A percentile compares a stretch with the other conserved stretches of the same genome.
Conservation (phyloP, 2,113 vertebrate genomes). For the Chelonoidis abingdonii region DNA sequence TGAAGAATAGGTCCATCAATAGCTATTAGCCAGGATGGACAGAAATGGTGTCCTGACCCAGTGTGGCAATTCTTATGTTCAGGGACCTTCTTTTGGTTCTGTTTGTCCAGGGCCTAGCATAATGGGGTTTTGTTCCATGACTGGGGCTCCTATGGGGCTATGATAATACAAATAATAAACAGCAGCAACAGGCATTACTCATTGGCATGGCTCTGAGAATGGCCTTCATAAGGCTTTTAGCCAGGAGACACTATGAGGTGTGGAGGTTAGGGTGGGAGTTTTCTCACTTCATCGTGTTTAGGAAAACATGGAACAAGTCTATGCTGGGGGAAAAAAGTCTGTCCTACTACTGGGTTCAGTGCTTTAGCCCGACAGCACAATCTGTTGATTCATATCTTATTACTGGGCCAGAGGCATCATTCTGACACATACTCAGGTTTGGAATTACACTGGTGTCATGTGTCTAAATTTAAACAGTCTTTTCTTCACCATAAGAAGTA, state of each 20-base stretch:
- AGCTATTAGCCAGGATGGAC: too few relatives aligned
- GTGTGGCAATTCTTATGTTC: too few relatives aligned
- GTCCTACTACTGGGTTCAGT: neutral
- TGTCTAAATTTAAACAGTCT: neutral
- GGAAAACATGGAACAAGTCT: neutral
- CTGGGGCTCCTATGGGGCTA: neutral
- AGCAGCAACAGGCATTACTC: neutral
- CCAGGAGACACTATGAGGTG: neutral
- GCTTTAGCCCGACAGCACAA: neutral
- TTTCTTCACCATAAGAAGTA: neutral
- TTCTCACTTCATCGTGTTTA: neutral
- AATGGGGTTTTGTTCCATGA: neutral
- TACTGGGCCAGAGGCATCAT: slow-evolving; percentile 1
- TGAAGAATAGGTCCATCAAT: too few relatives aligned
- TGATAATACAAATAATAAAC: neutral
- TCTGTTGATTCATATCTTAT: neutral
- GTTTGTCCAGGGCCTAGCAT: neutral
- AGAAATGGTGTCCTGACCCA: too few relatives aligned
- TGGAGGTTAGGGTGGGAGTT: neutral
- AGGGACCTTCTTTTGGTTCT: neutral
- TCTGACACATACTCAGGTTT: neutral
- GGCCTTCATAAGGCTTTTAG: neutral
- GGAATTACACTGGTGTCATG: neutral
- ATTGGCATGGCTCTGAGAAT: neutral
- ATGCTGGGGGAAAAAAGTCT: neutral